These are phyloP conservation scores for Stichodactyla mertensii DNA, from an alignment of 64 coral and sea anemone genomes.

Conservation along the genomic window DNA sequence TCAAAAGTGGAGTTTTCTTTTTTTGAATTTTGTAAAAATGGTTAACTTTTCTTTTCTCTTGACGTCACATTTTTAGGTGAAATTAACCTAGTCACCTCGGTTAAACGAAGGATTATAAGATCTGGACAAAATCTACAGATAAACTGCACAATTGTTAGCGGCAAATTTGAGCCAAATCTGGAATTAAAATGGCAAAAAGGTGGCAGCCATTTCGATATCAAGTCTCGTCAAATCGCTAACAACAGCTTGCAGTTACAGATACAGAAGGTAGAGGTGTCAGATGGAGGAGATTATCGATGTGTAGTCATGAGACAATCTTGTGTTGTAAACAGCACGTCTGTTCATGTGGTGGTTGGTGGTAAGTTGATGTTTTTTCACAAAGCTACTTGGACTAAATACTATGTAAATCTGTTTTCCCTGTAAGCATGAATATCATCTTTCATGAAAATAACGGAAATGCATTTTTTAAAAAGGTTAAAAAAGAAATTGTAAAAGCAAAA, in stretches of 20 bases:
- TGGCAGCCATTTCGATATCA: background rate
- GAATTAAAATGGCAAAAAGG: background rate
- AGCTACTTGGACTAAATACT: background rate
- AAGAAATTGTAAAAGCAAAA: too few relatives aligned
- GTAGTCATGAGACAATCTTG: background rate
- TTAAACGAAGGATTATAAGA: background rate
- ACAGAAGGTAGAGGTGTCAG: background rate
- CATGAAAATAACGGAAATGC: background rate
- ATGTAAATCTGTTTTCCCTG: background rate
- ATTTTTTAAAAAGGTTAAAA: too few relatives aligned
- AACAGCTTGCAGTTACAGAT: slow-evolving; percentile 4
- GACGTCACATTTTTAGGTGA: background rate
- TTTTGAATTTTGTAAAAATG: background rate
- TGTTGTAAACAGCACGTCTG: background rate
- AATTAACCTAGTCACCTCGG: background rate
- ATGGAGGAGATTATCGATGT: background rate
- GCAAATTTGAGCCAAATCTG: background rate
- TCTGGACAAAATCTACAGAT: background rate
- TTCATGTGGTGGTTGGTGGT: background rate
- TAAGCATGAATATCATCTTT: background rate
- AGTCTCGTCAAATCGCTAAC: background rate
- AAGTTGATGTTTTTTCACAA: background rate
- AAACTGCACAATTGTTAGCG: background rate
- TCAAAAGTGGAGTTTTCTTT: background rate
- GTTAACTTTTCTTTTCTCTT: background rate